Evolutionary conservation across 2,113 vertebrate species (phyloP).

Genomic region (Psittacara wagleri): DNA sequence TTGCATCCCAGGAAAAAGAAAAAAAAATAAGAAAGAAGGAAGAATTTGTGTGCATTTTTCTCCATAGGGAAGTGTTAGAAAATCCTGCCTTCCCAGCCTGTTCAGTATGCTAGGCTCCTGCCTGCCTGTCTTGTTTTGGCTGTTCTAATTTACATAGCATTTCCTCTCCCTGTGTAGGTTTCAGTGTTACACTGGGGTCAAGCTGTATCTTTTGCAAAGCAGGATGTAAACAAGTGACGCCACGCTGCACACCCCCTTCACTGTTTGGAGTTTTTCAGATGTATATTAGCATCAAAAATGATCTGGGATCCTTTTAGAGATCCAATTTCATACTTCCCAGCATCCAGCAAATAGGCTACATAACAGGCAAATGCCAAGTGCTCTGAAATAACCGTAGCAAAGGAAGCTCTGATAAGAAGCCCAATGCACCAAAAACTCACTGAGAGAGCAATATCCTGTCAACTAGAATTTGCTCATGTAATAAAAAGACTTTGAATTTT

Average conservation of each 20-base stretch:
- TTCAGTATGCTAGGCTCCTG: neutral
- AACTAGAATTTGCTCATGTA: neutral
- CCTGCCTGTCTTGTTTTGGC: conserved; percentile 34
- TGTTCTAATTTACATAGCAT: conserved; percentile 52
- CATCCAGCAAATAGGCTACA: conserved; percentile 9
- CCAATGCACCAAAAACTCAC: neutral
- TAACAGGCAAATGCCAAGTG: conserved; percentile 33
- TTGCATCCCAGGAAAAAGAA: neutral
- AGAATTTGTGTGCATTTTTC: neutral
- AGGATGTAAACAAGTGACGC: conserved; percentile 61
- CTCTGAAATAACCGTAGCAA: conserved; percentile 5
- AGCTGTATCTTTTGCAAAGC: conserved; percentile 52
- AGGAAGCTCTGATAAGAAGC: neutral
- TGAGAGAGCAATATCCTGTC: neutral
- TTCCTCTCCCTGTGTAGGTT: conserved; percentile 49
- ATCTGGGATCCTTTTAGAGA: conserved; percentile 9
- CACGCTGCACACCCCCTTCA: neutral
- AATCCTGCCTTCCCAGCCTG: neutral
- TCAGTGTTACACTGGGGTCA: conserved; percentile 40
- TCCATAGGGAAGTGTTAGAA: neutral
- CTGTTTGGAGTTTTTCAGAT: neutral
- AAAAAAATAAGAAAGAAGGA: neutral
- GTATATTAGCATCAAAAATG: conserved; percentile 27
- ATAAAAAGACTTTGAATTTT: neutral
- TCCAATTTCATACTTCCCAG: conserved; percentile 11